Evolutionary conservation across 2,113 vertebrate genomes (phyloP), one percentile per base, ranked within the genome.

Genomic region (Notiomystis cincta): DNA sequence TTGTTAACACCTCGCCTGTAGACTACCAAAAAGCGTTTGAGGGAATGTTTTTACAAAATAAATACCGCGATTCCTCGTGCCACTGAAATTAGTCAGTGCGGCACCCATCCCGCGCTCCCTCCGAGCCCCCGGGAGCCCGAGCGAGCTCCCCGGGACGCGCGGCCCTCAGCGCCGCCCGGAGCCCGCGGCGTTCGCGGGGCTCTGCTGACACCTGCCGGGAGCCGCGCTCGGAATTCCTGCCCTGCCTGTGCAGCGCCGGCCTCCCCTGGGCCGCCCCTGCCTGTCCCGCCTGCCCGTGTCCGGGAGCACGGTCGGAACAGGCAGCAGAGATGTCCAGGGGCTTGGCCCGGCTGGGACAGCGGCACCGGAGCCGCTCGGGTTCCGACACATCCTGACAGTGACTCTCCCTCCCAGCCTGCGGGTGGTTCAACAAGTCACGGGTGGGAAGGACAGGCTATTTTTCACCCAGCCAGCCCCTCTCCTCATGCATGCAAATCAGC

Each of bases 201-300:
- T 96, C 50, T 96, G 95, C 93, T 91, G 96, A 96, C 96, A 66
- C 92, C 97, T 95, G 77, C 80, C 73, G 97, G 96, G 78, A 27
- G 61, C 69, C 19, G 60, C 6, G 33, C 19, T 30, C 18, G 1
- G 2, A 0, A 6, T 9, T 2, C 69, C 51, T 2, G 69, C 69
- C 15, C 28, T 7, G 0, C 50, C 30, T 3, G 24, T 0, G 72
- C 5, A 11, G 1, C 24, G 0, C 0, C 30, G 27, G 58, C 14
- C 54, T 14, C 33, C 8, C 2, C 20, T 5, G 5, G 13, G 33
- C 7, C 33, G 3, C 3, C 6, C 48, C 19, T 0, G 60, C 40
- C 33, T 1, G 4, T 4, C 25, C 69, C 11, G 22, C 1, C 1
- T 0, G 38, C 37, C 45, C 1, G 1, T 1, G n/a, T 10, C 57